A percentile compares a stretch with the other conserved stretches of the same genome.
These are phyloP conservation scores for Alentia gelatinosa DNA, from an alignment of 2,888 invertebrate genomes.

Conservation along the genomic window DNA sequence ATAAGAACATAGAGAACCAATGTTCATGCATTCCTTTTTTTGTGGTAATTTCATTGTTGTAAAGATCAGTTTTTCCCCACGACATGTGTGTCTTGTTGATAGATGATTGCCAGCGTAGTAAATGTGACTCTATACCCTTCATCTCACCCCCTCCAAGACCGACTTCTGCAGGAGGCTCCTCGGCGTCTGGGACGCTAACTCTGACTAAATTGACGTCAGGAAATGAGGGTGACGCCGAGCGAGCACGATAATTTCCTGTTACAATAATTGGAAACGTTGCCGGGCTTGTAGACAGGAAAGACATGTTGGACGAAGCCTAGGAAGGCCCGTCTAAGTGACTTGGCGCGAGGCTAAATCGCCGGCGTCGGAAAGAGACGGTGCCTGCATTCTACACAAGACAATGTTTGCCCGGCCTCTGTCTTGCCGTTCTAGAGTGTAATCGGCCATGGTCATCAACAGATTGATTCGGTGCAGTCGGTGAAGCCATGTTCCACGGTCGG, in stretches of 20 bases:
- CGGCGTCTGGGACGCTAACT: background rate
- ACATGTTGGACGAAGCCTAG: slow-evolving; percentile 32
- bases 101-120: background rate
- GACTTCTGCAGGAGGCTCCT: too few species aligned
- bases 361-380: background rate
- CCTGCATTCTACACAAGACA: slow-evolving; percentile 18
- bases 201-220: slow-evolving; percentile 36
- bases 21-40: background rate
- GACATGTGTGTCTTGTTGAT: background rate
- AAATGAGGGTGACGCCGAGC: slow-evolving; percentile 43
- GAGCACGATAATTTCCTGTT: slow-evolving; percentile 47
- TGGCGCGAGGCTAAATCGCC: background rate
- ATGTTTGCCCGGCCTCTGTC: slow-evolving; percentile 11
- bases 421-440: background rate
- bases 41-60: background rate
- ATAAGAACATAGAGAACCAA: background rate
- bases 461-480: background rate
- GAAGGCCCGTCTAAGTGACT: slow-evolving; percentile 20
- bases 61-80: background rate
- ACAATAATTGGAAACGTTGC: slow-evolving; percentile 38
- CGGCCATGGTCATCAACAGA: slow-evolving; percentile 12
- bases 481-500: too few species aligned
- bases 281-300: slow-evolving; percentile 28
- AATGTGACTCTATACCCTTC: background rate
- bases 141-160: background rate